Conservation (phyloP, 2,113 vertebrate species). For the Tringa solitaria region DNA sequence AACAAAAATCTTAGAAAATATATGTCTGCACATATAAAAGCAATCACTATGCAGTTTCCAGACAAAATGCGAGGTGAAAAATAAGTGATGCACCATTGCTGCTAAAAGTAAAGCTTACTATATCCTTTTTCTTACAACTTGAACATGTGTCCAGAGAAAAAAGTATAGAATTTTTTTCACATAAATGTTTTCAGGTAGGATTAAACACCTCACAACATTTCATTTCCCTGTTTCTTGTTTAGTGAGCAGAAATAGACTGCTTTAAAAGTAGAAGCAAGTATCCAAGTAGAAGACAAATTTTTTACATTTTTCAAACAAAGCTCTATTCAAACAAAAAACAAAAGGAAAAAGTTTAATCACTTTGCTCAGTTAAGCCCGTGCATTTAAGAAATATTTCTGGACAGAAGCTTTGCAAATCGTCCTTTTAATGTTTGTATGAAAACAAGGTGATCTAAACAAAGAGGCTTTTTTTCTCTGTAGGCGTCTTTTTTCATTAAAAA, state of each 20-base stretch:
- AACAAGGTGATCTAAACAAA: background rate
- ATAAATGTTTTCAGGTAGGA: background rate
- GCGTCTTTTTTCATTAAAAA: background rate
- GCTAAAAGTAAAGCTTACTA: background rate
- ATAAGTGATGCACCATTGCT: background rate
- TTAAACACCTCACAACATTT: background rate
- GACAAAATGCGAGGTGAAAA: background rate
- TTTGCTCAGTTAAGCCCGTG: background rate
- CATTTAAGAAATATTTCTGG: background rate
- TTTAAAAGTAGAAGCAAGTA: background rate
- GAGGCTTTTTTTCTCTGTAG: background rate
- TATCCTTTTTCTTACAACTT: background rate
- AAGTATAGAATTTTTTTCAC: background rate
- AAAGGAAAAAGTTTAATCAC: background rate
- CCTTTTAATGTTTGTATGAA: background rate
- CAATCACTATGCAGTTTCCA: background rate
- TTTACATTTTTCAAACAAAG: background rate
- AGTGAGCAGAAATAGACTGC: background rate
- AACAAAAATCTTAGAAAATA: background rate
- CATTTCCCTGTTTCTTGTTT: background rate
- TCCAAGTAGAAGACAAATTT: background rate
- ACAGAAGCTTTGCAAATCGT: background rate
- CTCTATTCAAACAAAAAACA: background rate
- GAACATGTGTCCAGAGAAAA: background rate
- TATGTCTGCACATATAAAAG: background rate